These are phyloP conservation scores for Trachythela sp. DNA, from an alignment of 64 coral and sea anemone genomes.

Conservation along the genomic window DNA sequence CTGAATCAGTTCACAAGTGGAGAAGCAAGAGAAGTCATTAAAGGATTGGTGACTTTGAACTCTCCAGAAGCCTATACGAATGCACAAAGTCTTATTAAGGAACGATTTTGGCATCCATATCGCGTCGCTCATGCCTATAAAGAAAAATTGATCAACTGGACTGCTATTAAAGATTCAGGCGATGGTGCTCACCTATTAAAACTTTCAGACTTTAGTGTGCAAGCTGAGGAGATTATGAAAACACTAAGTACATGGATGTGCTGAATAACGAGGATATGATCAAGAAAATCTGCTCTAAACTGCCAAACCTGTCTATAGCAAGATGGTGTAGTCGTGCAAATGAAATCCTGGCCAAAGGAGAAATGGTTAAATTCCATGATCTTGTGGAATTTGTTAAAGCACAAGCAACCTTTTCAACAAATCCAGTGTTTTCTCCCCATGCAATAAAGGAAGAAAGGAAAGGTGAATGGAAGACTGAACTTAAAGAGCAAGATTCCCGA, in stretches of 20 bases:
- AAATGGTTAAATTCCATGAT: not conserved
- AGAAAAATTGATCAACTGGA: slow-evolving; percentile 27
- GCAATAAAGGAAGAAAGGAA: no score
- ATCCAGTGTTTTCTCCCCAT: slow-evolving; percentile 44
- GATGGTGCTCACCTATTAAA: slow-evolving; percentile 23
- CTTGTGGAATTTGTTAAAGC: not conserved
- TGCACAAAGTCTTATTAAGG: slow-evolving; percentile 2
- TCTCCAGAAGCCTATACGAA: slow-evolving; percentile 6
- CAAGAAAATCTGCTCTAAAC: not conserved
- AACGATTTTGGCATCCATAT: slow-evolving; percentile 46
- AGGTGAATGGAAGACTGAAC: no score
- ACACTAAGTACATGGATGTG: not conserved
- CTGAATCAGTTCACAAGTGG: slow-evolving; percentile 26
- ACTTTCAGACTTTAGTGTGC: slow-evolving; percentile 31
- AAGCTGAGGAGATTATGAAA: slow-evolving; percentile 36
- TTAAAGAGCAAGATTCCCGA: no score
- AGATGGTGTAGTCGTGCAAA: not conserved
- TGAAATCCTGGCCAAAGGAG: not conserved
- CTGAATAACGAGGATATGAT: slow-evolving; percentile 20
- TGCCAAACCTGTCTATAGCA: not conserved
- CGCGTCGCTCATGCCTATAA: slow-evolving; percentile 38
- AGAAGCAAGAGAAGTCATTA: slow-evolving; percentile 25
- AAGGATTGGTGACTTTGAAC: not conserved
- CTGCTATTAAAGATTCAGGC: slow-evolving; percentile 21
- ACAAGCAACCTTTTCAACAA: not conserved